Base-by-base conservation (phyloP, 2,113 vertebrate genomes). In the Columbina picui region DNA sequence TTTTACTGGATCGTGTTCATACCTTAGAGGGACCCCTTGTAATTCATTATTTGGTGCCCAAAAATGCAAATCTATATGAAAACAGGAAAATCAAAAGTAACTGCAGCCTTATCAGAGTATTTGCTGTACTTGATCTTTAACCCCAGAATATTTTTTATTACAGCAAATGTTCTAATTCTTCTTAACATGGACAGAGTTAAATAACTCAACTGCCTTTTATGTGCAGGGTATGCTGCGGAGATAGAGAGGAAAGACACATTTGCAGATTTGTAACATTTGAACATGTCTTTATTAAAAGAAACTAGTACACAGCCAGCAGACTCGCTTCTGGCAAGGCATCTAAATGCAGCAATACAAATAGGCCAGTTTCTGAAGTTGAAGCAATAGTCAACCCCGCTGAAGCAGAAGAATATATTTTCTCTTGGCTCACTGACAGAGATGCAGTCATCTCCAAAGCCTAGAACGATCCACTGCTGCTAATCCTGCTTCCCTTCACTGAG, bases 401-500 rank as follows among this genome's bases (percentile, higher is more conserved):
- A 96, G 79, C 64, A 52, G 69, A 94, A 96, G 52, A 80, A 92
- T 80, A 69, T 95, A 4, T 83, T 91, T 95, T 97, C 65, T 83
- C 89, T 93, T 96, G 94, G 94, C 85, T 93, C 81, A 71, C 38
- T 95, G 84, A 77, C 91, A 92, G 91, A 93, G 55, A 91, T 70
- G 38, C 21, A 89, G 87, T 93, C 87, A 77, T 89, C 50, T 79
- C 84, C 59, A 70, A 77, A 94, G 89, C 75, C 57, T 87, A 90
- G 73, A 96, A 90, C 95, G 80, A 89, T 57, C 57, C 32, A 47
- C 38, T 89, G 73, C 77, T 57, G 76, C 93, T 96, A 96, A 93
- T 84, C 59, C 56, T 89, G 34, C 68, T 92, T 96, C 65, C 78
- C 39, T 89, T 94, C 50, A 32, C 29, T 30, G 70, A 52, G 50